Evolutionary conservation across 1,140 invertebrate species (phyloP).

Genomic region (Lanistes nyassanus): DNA sequence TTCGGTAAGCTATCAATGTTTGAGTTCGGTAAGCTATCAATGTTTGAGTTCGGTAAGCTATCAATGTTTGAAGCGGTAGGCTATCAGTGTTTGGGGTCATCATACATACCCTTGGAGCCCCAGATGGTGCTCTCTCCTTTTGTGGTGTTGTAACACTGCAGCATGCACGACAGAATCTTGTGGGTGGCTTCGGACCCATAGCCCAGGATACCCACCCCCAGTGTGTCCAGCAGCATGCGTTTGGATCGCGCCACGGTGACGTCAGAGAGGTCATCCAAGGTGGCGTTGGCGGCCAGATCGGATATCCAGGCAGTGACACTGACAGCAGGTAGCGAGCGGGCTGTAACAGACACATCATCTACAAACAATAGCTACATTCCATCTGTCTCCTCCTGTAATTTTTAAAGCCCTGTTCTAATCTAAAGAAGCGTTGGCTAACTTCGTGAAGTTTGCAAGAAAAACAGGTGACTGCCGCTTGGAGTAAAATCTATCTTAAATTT

Average conservation of each 20-base stretch:
- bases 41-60: no score
- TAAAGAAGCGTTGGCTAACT: no score
- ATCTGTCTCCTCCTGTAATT: no score
- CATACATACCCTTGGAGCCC: conserved; percentile 34
- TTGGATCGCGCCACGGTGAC: conserved; percentile 43
- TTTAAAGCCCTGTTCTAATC: no score
- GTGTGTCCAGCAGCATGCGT: conserved; percentile 51
- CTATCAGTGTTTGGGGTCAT: no score
- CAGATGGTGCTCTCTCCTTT: conserved; percentile 34
- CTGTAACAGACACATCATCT: not conserved
- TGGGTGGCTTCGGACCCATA: conserved; percentile 42
- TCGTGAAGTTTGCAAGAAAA: no score
- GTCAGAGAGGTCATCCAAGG: conserved; percentile 38
- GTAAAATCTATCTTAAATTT: no score
- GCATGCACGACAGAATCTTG: conserved; percentile 25
- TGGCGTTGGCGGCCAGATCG: conserved; percentile 39
- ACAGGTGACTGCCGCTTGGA: no score
- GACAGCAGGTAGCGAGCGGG: conserved; percentile 9
- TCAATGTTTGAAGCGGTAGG: no score
- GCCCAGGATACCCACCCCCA: conserved; percentile 53
- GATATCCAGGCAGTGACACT: conserved; percentile 39
- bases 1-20: no score
- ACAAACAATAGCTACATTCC: no score
- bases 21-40: no score
- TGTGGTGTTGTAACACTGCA: not conserved